Base-by-base conservation (phyloP, 2,797 vertebrate genomes). In the Xerus rutilus region DNA sequence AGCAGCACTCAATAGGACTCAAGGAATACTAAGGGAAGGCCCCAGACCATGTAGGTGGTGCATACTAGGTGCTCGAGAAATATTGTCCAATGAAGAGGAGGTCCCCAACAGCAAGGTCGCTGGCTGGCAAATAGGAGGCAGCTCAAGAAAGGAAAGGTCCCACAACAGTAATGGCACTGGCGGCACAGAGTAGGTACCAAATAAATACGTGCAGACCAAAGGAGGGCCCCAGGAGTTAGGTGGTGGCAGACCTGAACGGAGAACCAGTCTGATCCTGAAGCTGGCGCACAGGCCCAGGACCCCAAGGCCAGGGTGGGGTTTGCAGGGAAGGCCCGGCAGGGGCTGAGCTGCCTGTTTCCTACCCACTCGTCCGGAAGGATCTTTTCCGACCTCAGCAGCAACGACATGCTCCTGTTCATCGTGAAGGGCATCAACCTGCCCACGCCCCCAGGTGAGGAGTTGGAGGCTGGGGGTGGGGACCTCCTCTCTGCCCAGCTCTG, bases 401-500 rank as follows among this genome's bases (percentile, higher is more conserved):
- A 96, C n/a, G 99, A 99, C 85, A 98, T 99, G 98, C 84, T 99
- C 17, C 98, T 99, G 65, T 98, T 98, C 76, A 97, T 99, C 57
- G 97, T 99, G 88, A 99, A 98, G 97, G 99, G 99, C 59, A 96
- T 99, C 97, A 99, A 99, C 98, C 98, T 99, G 18, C 99, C 99
- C 1, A 97, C 99, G 28, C 99, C 99, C 15, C 86, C 99, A 98
- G 99, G 99, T 99, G 93, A 98, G 93, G 67, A 39, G 2, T 0
- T 0, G 25, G 62, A 15, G 35, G 67, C 32, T 3, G 12, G 47
- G 43, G 79, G 20, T 5, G 0, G 1, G 86, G 78, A 10, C 5
- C 5, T 3, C n/a, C 4, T 11, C 81, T 17, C 64, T 57, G 43
- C 79, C 70, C 49, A 21, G 54, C 69, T 35, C 92, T 96, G 57